Evolutionary conservation across 1,140 invertebrate genomes (phyloP).

Genomic region (Ips typographus): DNA sequence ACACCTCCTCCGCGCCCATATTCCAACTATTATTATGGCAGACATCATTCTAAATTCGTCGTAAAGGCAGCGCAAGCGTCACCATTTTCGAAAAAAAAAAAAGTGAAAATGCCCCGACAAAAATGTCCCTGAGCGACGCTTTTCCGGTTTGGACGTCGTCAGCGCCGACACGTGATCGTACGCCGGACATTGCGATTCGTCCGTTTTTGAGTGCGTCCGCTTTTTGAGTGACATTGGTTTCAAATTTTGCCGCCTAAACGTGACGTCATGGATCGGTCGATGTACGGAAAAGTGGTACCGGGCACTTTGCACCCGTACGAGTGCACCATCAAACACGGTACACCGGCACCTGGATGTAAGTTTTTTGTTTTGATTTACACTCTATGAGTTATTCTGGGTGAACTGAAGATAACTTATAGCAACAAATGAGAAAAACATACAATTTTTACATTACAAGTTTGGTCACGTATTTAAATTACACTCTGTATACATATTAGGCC

Average conservation of each 20-base stretch:
- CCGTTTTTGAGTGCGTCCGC: background rate
- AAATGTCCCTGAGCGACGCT: conserved; percentile 28
- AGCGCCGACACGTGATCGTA: conserved; percentile 14
- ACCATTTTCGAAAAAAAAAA: conserved; percentile 23
- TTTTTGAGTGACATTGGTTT: conserved; percentile 19
- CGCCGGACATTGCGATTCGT: conserved; percentile 16
- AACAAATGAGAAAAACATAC: too few relatives aligned
- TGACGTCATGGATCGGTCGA: conserved; percentile 73
- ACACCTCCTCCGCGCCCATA: conserved; percentile 24
- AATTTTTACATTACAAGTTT: too few relatives aligned
- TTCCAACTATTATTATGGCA: conserved; percentile 30
- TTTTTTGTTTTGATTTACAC: conserved; percentile 44
- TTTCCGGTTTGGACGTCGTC: conserved; percentile 25
- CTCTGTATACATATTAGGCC: too few relatives aligned
- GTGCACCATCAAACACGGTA: conserved; percentile 76
- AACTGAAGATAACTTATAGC: too few relatives aligned
- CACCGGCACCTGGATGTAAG: conserved; percentile 78
- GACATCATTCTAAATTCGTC: conserved; percentile 31
- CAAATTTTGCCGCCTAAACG: conserved; percentile 19
- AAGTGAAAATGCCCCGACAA: conserved; percentile 26
- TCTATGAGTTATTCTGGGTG: too few relatives aligned
- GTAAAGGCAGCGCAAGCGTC: conserved; percentile 22
- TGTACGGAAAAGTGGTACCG: conserved; percentile 80
- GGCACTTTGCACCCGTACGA: conserved; percentile 78
- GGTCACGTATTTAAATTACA: too few relatives aligned